These are phyloP conservation scores for Neoascia interrupta DNA, from an alignment of 2,888 invertebrate species.

Conservation along the genomic window DNA sequence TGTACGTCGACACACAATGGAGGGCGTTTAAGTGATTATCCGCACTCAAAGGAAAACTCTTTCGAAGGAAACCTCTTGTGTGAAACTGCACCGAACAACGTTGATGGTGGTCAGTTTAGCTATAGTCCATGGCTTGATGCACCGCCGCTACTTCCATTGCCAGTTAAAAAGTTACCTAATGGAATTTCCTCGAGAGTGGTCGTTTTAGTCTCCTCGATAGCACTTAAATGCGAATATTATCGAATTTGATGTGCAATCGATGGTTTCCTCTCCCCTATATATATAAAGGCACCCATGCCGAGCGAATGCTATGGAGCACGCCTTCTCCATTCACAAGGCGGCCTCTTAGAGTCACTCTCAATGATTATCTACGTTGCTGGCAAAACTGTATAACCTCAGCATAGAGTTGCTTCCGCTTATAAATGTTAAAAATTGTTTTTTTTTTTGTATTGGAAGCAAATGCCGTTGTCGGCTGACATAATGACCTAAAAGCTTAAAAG, in stretches of 20 bases:
- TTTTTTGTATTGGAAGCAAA: background rate
- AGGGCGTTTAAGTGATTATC: conserved; percentile 58
- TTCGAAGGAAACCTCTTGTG: conserved; percentile 27
- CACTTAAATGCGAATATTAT: conserved; percentile 64
- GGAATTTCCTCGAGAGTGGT: conserved; percentile 61
- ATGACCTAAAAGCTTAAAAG: conserved; percentile 17
- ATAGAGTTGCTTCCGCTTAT: conserved; percentile 23
- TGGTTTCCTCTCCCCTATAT: conserved; percentile 15
- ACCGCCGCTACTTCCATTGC: background rate
- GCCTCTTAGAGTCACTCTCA: background rate
- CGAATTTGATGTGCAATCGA: conserved; percentile 62
- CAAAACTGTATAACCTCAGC: background rate
- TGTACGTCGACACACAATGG: conserved; percentile 42
- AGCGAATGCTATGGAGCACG: too few relatives aligned
- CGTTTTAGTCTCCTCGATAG: conserved; percentile 8
- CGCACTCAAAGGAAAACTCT: conserved; percentile 46
- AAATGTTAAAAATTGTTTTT: conserved; percentile 12
- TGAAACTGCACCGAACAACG: conserved; percentile 36
- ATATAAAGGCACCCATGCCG: background rate
- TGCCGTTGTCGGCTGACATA: conserved; percentile 19
- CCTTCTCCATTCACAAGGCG: conserved; percentile 11
- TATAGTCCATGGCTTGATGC: background rate
- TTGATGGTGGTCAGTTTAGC: conserved; percentile 24
- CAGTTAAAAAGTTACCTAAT: conserved; percentile 55
- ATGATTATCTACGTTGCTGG: background rate